Base-by-base conservation (phyloP, 2,888 invertebrate genomes). In the Dolomedes plantarius region DNA sequence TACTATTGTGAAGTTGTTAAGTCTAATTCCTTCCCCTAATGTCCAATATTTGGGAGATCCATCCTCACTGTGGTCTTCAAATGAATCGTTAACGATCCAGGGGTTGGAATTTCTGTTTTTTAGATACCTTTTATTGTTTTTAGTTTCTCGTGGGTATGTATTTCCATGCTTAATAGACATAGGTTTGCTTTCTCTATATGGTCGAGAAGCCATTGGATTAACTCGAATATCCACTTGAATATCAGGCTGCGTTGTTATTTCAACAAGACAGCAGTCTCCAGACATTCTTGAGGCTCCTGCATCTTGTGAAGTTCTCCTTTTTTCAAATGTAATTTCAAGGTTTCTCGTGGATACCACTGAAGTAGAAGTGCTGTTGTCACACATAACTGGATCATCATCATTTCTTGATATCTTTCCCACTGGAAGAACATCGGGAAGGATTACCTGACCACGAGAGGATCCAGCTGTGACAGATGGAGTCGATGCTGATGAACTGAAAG, bases 201-300 rank as follows among this genome's bases (percentile, higher is more conserved):
- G 67, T 11, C 82, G 67, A n/a, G 69, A 62, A 6, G 77, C 64
- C 16, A 77, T 64, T 31, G 86, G 71, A 74, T 86, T 86, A 6
- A 86, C 79, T 29, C 86, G 56, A 46, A 86, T 86, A 46, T 86
- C 86, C 2, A 86, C 86, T 28, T 86, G 86, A 9, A 86, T 65
- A 50, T 86, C 86, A 9, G 86, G 79, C 65, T 86, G 86, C 31
- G 86, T 36, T n/a, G 79, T 86, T 27, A 86, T 86, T 29, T 86
- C 86, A 19, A 86, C 86, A 23, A 79, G 46, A 23, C 86, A 86
- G 9, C 79, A 75, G 23, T 86, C 86, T 32, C 86, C 74, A 2
- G 79, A 19, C 19, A 86, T 28, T 32, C 78, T 64, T 1, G 75
- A 68, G 9, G 62, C 68, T 19, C 67, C 69, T 16, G 69, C n/a